Percentiles rank a stretch among this genome's conserved stretches.
These are phyloP conservation scores for Drosophila anomalipes DNA, from an alignment of 2,888 invertebrate species.

Conservation along the genomic window DNA sequence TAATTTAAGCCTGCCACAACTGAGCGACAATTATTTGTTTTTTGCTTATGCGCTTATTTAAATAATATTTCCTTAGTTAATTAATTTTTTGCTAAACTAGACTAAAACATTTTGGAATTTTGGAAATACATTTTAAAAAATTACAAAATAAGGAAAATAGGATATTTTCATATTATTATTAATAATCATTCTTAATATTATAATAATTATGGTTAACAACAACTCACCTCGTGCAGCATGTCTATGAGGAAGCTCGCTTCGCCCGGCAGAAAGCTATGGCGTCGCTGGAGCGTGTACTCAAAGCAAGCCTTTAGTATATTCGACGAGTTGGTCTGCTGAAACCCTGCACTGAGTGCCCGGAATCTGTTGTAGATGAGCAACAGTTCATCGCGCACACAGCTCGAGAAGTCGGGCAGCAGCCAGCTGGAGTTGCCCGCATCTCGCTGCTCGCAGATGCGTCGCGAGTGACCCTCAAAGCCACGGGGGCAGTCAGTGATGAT, in stretches of 20 bases:
- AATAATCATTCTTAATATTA: neutral
- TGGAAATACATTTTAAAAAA: neutral
- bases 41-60: neutral
- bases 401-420: slow-evolving; percentile 91
- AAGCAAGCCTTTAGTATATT: slow-evolving; percentile 84
- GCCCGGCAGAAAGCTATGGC: slow-evolving; percentile 84
- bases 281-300: slow-evolving; percentile 81
- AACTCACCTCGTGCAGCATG: slow-evolving; percentile 84
- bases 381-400: slow-evolving; percentile 89
- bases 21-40: neutral
- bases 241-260: slow-evolving; percentile 85
- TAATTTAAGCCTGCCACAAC: neutral
- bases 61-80: neutral
- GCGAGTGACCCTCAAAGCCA: slow-evolving; percentile 86
- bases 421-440: slow-evolving; percentile 90
- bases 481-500: slow-evolving; percentile 88
- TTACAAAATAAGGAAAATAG: neutral
- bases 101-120: neutral
- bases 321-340: slow-evolving; percentile 85
- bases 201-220: neutral
- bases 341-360: slow-evolving; percentile 83
- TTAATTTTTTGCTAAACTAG: neutral
- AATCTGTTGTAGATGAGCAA: slow-evolving; percentile 88
- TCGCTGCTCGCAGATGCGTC: slow-evolving; percentile 87
- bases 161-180: neutral